Percentiles rank a stretch among this genome's conserved stretches.
phyloP scores from a whole-genome alignment of 1,140 invertebrate species.

The Heterodera carotae region DNA sequence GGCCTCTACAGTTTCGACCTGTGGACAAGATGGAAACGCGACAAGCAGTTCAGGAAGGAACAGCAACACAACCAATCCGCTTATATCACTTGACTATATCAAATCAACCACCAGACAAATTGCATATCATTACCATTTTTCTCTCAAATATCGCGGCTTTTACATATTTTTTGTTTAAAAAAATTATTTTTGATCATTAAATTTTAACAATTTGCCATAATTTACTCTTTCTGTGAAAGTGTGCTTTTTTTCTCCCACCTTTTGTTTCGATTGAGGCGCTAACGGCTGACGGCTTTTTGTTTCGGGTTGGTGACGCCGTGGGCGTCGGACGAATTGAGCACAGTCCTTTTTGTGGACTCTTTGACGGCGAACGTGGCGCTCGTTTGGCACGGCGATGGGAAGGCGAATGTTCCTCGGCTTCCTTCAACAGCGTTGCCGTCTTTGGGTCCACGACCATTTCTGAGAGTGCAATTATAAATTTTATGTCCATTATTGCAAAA shows the following conservation, averaged over 20 bases:
- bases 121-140: background rate
- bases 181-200: background rate
- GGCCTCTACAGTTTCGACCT: constrained; percentile 25
- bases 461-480: background rate
- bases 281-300: background rate
- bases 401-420: background rate
- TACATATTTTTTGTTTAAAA: background rate
- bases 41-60: constrained; percentile 10
- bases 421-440: background rate
- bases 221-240: background rate
- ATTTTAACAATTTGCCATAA: background rate
- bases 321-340: background rate
- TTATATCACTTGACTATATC: constrained; percentile 2
- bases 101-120: background rate
- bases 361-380: background rate
- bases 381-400: background rate
- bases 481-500: too few relatives aligned
- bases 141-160: background rate
- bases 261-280: background rate
- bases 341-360: constrained; percentile 5
- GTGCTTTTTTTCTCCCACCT: background rate
- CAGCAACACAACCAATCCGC: background rate
- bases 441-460: constrained; percentile 1
- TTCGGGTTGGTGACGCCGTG: background rate
- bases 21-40: constrained; percentile 16